Conservation (phyloP, 2,888 invertebrate genomes). For the Habrosyne pyritoides region DNA sequence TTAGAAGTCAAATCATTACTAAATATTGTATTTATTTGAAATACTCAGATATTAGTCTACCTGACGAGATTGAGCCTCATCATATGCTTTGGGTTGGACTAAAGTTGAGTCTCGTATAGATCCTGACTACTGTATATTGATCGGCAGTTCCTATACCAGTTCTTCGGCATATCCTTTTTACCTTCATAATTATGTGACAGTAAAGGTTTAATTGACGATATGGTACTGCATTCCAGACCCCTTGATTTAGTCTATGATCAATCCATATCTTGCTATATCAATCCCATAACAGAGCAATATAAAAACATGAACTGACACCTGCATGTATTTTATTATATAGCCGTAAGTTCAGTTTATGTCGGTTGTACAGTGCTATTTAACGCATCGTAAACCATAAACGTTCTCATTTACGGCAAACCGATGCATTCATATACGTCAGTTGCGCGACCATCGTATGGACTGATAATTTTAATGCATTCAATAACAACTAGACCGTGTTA, state of each 20-base stretch:
- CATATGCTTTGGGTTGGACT: no score
- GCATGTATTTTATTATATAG: background rate
- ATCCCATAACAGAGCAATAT: background rate
- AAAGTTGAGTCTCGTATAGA: no score
- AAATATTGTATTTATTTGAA: no score
- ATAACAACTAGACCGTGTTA: background rate
- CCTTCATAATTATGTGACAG: background rate
- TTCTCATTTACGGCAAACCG: conserved; percentile 19
- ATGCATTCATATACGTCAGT: conserved; percentile 17
- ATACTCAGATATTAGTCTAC: no score
- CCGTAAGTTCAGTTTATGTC: background rate
- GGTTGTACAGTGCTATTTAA: conserved; percentile 20
- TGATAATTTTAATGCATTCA: conserved; percentile 2
- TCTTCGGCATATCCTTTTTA: background rate
- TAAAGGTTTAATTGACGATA: background rate
- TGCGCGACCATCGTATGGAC: background rate
- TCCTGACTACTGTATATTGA: no score
- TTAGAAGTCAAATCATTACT: no score
- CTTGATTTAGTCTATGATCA: background rate
- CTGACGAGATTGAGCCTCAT: no score
- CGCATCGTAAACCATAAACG: conserved; percentile 25
- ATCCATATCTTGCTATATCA: background rate
- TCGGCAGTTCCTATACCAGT: no score
- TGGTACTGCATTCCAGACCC: background rate
- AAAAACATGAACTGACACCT: background rate